phyloP scores from a whole-genome alignment of 2,888 invertebrate genomes.

The Anagyrus pseudococci region DNA sequence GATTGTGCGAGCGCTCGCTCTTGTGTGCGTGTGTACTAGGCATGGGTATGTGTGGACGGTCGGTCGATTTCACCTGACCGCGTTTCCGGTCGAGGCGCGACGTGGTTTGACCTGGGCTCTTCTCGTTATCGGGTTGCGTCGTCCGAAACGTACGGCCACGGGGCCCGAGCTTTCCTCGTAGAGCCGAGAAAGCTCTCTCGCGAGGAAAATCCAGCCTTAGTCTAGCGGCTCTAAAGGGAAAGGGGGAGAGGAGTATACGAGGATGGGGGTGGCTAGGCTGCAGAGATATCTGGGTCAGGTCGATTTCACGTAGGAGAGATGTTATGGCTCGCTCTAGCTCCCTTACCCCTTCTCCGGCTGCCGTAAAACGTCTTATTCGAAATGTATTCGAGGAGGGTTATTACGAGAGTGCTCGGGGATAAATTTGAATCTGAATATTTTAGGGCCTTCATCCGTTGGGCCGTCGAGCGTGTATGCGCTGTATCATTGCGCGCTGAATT shows the following conservation, averaged over 20 bases:
- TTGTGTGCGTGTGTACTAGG: too few relatives aligned
- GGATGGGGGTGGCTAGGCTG: too few relatives aligned
- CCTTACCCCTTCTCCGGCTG: neutral
- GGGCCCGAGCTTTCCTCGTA: neutral
- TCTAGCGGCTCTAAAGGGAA: neutral
- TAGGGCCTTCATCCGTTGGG: constrained; percentile 6
- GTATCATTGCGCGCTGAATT: too few relatives aligned
- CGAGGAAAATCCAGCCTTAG: constrained; percentile 23
- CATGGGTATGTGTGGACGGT: neutral
- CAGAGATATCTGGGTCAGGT: constrained; percentile 24
- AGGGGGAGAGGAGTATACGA: neutral
- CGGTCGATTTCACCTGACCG: neutral
- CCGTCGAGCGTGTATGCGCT: too few relatives aligned
- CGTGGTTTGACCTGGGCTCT: neutral
- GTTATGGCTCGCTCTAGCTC: constrained; percentile 1
- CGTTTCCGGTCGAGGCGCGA: neutral
- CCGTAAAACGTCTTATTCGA: neutral
- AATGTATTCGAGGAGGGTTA: constrained; percentile 7
- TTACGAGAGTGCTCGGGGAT: neutral
- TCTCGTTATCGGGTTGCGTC: constrained; percentile 30
- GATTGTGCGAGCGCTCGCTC: too few relatives aligned
- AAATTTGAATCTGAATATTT: constrained; percentile 20
- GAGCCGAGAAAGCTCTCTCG: neutral
- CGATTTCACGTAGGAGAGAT: constrained; percentile 19
- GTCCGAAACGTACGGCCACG: constrained; percentile 26